Evolutionary conservation across 2,888 invertebrate genomes (phyloP), one percentile per base, ranked within the genome.

Genomic region (Scaptodrosophila latifasciaeformis): DNA sequence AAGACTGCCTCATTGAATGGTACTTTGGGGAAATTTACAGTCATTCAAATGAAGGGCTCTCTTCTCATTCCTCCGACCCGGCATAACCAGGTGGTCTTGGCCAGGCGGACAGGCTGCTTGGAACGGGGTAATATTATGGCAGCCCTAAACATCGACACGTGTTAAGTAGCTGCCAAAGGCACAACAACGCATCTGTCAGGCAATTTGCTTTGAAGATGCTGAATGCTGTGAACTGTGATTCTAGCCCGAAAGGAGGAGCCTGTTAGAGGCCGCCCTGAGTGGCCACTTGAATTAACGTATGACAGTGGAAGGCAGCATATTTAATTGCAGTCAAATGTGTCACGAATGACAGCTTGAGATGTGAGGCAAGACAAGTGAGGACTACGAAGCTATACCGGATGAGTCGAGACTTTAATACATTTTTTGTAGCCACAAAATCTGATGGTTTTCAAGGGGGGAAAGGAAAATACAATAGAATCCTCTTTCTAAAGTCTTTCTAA

Each of bases 151-250:
- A 54, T 56, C 54, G 67, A 55, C 72, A 74, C 72, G 72, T 67
- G 81, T 65, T 76, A 78, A 75, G 68, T 78, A 70, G 69, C 78
- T 74, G 72, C 67, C 70, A 76, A 79, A 79, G 66, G 72, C 37
- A 77, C 24, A 5, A 7, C 24, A 24, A 55, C 65, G 59, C 71
- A 71, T 71, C 76, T 79, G 79, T 54, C 72, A 76, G 72, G 67
- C 67, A 60, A 74, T 74, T 40, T 13, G 5, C 27, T 9, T 6
- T 6, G 40, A 10, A 9, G 17, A 5, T 17, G 37, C 4, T 24
- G 3, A 7, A 24, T 24, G 24, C 4, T 7, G 24, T 5, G 3
- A 7, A 24, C 24, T 3, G 7, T 9, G 29, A 52, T 30, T 37
- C 24, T 13, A 34, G 24, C 10, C 17, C 21, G 39, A 19, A 5